phyloP scores from a whole-genome alignment of 2,888 invertebrate species.

The Noctua comes region DNA sequence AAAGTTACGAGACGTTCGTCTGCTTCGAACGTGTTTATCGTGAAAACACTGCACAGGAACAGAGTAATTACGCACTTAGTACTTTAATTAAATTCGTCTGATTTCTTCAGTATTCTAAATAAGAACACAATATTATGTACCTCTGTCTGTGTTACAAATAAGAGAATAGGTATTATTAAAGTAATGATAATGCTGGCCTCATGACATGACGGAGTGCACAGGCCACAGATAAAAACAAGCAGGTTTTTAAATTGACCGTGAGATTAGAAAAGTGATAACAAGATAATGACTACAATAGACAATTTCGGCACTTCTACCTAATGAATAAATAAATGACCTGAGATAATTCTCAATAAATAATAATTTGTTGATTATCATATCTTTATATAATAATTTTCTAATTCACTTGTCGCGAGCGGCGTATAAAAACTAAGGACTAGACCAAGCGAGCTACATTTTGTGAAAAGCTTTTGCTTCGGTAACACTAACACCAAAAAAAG shows the following conservation, averaged over 20 bases:
- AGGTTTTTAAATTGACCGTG: neutral
- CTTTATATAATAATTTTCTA: neutral
- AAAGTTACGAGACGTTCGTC: conserved; percentile 35
- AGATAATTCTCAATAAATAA: conserved; percentile 50
- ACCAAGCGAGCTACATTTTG: conserved; percentile 40
- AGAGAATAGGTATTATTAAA: neutral
- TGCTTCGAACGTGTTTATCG: conserved; percentile 37
- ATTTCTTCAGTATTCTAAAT: neutral
- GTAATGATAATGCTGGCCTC: neutral
- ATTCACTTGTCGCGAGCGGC: neutral
- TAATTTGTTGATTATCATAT: conserved; percentile 28
- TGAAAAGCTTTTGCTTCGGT: conserved; percentile 40
- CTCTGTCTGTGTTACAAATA: neutral
- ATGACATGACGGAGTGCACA: neutral
- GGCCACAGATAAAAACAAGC: neutral
- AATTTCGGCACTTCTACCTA: neutral
- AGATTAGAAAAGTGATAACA: conserved; percentile 26
- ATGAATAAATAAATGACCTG: conserved; percentile 28
- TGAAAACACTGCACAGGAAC: conserved; percentile 3
- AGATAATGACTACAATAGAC: neutral
- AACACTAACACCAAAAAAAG: conserved; percentile 42
- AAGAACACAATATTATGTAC: neutral
- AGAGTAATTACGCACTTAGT: conserved; percentile 1
- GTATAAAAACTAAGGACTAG: conserved; percentile 39
- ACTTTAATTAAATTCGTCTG: neutral